Base-by-base conservation (phyloP, 2,113 vertebrate genomes). In the Pseudopipra pipra region DNA sequence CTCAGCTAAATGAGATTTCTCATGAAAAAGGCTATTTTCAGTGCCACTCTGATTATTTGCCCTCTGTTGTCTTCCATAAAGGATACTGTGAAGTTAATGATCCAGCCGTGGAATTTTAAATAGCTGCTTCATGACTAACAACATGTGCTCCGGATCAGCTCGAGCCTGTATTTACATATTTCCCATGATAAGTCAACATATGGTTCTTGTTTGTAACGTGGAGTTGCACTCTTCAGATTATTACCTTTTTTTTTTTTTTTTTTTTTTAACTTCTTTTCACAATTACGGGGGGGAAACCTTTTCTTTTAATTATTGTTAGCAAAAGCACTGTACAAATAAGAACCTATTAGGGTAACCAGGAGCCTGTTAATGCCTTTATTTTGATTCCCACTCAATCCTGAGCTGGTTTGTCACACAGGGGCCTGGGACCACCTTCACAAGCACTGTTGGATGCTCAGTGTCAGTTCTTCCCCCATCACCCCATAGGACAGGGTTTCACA, bases 141-240 rank as follows among this genome's bases (percentile, higher is more conserved):
- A 98, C 98, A 98, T 97, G 97, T 98, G 98, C 97, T 98, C 96
- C 94, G 28, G 86, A 97, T 98, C 98, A 85, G 85, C 91, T 49
- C 70, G 2, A 95, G 92, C 95, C 87, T 96, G 92, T 97, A 98
- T 98, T 98, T 98, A 97, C 94, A 95, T 98, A 98, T 98, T 99
- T 98, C 98, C 98, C 97, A 98, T 96, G 93, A 98, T 97, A 98
- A 98, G 97, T 97, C 90, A 77, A 86, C 98, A 98, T 98, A 95
- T 96, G 96, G 97, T 97, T 98, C 98, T 98, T 98, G 97, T 98
- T 98, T 97, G 96, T 65, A 89, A 93, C 8, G 59, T 92, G 96
- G 93, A 96, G 79, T 96, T 92, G 44, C 82, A 87, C 94, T 90
- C 94, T 96, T 94, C 96, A 31, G 58, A 80, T 85, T 85, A 94